Evolutionary conservation across 37 sponge, comb jelly and placozoan genomes (phyloP).

Genomic region (Dysidea cf. avara): DNA sequence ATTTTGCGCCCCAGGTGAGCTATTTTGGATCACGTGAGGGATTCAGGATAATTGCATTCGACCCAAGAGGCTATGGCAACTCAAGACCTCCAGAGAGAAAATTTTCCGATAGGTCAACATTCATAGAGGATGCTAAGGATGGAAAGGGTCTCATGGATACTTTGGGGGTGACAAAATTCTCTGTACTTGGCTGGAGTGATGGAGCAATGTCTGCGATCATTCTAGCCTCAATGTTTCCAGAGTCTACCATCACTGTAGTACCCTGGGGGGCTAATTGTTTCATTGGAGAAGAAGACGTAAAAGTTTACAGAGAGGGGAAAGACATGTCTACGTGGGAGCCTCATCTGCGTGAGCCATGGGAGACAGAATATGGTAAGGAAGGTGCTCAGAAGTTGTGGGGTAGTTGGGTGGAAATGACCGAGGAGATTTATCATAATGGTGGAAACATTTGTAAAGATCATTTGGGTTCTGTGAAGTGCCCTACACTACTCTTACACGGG

Average conservation of each 20-base stretch:
- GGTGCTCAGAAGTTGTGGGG: constrained; percentile 48
- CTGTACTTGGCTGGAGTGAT: constrained; percentile 80
- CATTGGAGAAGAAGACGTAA: constrained; percentile 50
- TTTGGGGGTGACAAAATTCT: constrained; percentile 46
- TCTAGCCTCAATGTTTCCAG: constrained; percentile 41
- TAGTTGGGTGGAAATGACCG: constrained; percentile 49
- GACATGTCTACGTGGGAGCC: constrained; percentile 54
- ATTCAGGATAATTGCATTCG: constrained; percentile 34
- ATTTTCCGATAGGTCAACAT: constrained; percentile 12
- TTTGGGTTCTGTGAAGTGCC: constrained; percentile 23
- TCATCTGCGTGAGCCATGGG: constrained; percentile 21
- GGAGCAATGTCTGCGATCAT: constrained; percentile 60
- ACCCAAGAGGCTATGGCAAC: constrained; percentile 53
- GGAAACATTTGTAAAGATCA: constrained; percentile 58
- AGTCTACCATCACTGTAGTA: constrained; percentile 52
- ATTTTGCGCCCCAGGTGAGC: constrained; percentile 37
- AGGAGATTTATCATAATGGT: background rate
- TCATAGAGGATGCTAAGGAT: constrained; percentile 62
- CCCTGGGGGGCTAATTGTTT: constrained; percentile 68
- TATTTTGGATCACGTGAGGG: constrained; percentile 24
- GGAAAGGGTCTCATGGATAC: constrained; percentile 42
- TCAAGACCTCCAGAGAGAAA: constrained; percentile 43
- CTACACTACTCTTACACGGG: constrained; percentile 72
- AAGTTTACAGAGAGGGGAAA: constrained; percentile 34
- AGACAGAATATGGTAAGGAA: constrained; percentile 51